Base-by-base conservation (phyloP, 2,888 invertebrate species). In the Rhamphomyia laevipes region DNA sequence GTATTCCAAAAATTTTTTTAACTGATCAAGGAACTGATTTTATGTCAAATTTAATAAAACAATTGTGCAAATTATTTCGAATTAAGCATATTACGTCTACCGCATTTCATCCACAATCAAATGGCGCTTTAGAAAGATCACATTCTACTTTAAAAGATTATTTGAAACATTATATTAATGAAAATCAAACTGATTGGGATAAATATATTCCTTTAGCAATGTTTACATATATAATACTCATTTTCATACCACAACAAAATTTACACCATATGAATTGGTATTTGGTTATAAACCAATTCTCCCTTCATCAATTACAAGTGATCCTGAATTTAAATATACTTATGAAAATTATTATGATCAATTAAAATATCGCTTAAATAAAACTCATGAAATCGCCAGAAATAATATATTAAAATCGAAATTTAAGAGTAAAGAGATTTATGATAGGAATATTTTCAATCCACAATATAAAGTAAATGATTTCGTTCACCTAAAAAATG, bases 101-200 rank as follows among this genome's bases (percentile, higher is more conserved):
- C 13, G 56, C 61, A 1, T 60, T 47, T n/a, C n/a, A 62, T 47
- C n/a, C 13, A 47, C 47, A 44, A n/a, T 35, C 21, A 4, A 50
- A 50, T 21, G 50, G 44, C 6, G 43, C 49, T 61, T 43, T 63
- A 17, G 65, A 65, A 52, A 52, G 65, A 37, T 57, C 54, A 21
- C 64, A 68, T 49, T 47, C 54, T 16, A 61, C 62, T 3, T 35
- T 66, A 40, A 58, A 55, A 13, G 60, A 63, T n/a, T 62, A 61
- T 47, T 33, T 66, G 4, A 60, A 59, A 48, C 61, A 63, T 46
- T 65, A 57, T 48, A 43, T 50, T 13, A 50, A 50, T 31, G 16
- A 35, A 27, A 40, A 43, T 15, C 31, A 43, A 43, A 46, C 23
- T 46, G 27, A 40, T 16, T 45, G 40, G 48, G 48, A 48, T 15